Base-by-base conservation (phyloP, 2,113 vertebrate species). In the Hippoglossus stenolepis region DNA sequence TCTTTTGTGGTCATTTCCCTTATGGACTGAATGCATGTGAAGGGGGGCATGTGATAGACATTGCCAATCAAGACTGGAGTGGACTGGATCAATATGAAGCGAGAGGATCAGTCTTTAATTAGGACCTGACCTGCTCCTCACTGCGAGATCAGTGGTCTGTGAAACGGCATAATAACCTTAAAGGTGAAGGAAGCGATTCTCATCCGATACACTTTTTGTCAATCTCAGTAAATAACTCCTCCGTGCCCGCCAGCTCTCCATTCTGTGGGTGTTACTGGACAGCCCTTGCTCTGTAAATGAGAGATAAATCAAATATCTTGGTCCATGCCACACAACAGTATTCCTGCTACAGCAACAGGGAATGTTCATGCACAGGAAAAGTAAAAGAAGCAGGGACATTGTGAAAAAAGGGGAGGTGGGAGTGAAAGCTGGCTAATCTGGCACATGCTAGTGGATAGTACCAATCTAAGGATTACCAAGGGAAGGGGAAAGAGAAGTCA, bases 81-180 rank as follows among this genome's bases (percentile, higher is more conserved):
- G 86, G 75, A 82, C 79, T 65, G 75, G 82, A 89, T 87, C 81
- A 86, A 85, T 90, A 87, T 65, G 71, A 83, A 85, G 81, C 82
- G 78, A 84, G 73, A 80, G 80, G 87, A 72, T 76, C 68, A n/a
- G 75, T 85, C 65, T 90, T 74, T 80, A 89, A 88, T 89, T 70
- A 80, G 68, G 60, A 66, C 76, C 64, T 79, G 81, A 70, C 45
- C 66, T 74, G 76, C 43, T 90, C 77, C 85, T 90, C 73, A 77
- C 84, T 85, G 77, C 68, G 73, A 70, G 80, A 84, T 77, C 86
- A 83, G 56, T 75, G 72, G 75, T 75, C 86, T 91, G 79, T 91
- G 84, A 90, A 90, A 88, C 79, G 72, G 38, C 69, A 68, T 80
- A 65, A 85, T 70, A 65, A 51, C 47, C 47, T 51, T 18, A 51